Conservation (phyloP, 2,113 vertebrate species). For the Crotalus horridus region DNA sequence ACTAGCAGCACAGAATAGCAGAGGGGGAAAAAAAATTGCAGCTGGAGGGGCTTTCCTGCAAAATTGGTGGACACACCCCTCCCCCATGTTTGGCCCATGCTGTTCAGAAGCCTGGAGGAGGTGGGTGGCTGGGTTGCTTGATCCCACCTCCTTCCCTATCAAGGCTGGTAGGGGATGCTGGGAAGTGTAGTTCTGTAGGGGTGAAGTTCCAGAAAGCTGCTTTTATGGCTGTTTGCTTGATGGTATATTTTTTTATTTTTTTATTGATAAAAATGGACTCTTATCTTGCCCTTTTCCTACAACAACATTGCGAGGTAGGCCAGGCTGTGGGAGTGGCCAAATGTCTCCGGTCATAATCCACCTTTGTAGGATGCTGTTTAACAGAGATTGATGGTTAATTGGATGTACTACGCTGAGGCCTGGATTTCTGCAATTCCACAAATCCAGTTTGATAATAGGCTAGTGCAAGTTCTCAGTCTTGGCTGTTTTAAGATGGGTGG, state of each 20-base stretch:
- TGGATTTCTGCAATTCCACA: background rate
- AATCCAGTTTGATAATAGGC: background rate
- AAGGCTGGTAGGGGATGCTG: too few relatives aligned
- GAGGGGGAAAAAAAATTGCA: background rate
- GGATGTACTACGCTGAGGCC: background rate
- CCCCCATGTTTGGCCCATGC: too few relatives aligned
- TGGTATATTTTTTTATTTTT: background rate
- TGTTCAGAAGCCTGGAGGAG: too few relatives aligned
- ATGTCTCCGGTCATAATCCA: background rate
- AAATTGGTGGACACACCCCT: too few relatives aligned
- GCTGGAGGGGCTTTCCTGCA: background rate
- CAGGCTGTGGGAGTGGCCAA: background rate
- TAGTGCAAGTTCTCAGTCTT: background rate
- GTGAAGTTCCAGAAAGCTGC: too few relatives aligned
- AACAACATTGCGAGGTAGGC: background rate
- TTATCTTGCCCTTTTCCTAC: background rate
- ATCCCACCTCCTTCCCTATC: too few relatives aligned
- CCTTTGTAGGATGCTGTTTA: background rate
- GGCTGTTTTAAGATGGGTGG: background rate
- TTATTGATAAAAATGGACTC: background rate
- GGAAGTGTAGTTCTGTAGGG: too few relatives aligned
- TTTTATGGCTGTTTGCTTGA: too few relatives aligned
- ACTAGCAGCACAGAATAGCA: background rate
- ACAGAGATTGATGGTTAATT: background rate
- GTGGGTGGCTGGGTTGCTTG: too few relatives aligned